phyloP scores from a whole-genome alignment of 2,888 invertebrate genomes.

The Drosophila phalerata region DNA sequence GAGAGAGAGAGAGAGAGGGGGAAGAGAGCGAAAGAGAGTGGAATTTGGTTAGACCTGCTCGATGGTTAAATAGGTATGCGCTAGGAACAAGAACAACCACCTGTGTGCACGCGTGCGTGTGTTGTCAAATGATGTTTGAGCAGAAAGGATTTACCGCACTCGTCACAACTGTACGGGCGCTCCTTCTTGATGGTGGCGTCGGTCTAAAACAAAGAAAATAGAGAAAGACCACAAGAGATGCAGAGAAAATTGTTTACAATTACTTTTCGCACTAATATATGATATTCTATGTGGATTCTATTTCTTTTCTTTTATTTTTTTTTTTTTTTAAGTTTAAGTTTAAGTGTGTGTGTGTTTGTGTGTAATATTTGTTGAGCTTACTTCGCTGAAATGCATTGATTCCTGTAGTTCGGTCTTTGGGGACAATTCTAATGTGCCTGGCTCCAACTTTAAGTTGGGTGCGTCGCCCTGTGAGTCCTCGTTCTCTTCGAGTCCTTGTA shows the following conservation, averaged over 20 bases:
- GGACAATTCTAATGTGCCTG: slow-evolving; percentile 85
- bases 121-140: slow-evolving; percentile 94
- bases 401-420: slow-evolving; percentile 86
- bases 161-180: slow-evolving; percentile 92
- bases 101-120: slow-evolving; percentile 93
- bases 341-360: slow-evolving; percentile 24
- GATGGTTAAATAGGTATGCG: slow-evolving; percentile 20
- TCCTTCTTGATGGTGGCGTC: slow-evolving; percentile 87
- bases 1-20: slow-evolving; percentile 15
- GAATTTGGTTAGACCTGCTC: slow-evolving; percentile 68
- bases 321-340: slow-evolving; percentile 13
- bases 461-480: slow-evolving; percentile 86
- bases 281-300: background rate
- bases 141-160: slow-evolving; percentile 93
- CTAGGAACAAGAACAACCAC: slow-evolving; percentile 84
- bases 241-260: slow-evolving; percentile 36
- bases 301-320: background rate
- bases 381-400: slow-evolving; percentile 83
- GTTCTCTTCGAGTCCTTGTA: slow-evolving; percentile 85
- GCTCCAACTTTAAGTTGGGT: slow-evolving; percentile 85
- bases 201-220: slow-evolving; percentile 76
- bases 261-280: slow-evolving; percentile 26
- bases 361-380: slow-evolving; percentile 64
- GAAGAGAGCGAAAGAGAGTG: background rate
- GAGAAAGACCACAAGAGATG: slow-evolving; percentile 29